Percentiles rank a stretch among this genome's conserved stretches.
Conservation (phyloP, 2,888 invertebrate genomes). For the Dyspetes luteomarginatus region DNA sequence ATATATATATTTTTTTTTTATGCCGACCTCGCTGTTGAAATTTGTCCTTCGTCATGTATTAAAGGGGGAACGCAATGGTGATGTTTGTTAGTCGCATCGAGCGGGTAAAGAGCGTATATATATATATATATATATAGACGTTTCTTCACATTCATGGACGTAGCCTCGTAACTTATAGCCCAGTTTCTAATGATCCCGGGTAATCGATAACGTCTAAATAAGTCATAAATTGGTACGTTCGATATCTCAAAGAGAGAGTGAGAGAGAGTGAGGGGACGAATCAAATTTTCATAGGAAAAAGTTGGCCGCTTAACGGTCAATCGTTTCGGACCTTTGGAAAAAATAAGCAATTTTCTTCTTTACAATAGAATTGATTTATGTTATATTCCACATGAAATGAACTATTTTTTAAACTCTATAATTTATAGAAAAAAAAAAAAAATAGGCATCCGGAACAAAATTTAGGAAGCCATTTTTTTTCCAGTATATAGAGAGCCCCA, state of each 20-base stretch:
- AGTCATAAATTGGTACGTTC: conserved; percentile 71
- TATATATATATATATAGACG: neutral
- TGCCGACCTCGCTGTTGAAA: conserved; percentile 44
- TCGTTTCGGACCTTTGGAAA: conserved; percentile 27
- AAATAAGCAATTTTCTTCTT: conserved; percentile 23
- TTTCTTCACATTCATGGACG: conserved; percentile 45
- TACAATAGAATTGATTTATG: neutral
- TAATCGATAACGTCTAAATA: conserved; percentile 76
- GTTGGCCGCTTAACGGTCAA: conserved; percentile 44
- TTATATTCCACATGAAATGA: no score
- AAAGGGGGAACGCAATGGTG: neutral
- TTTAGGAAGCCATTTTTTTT: no score
- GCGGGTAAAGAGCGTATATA: neutral
- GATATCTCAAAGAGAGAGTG: conserved; percentile 52
- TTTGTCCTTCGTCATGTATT: conserved; percentile 54
- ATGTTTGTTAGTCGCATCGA: conserved; percentile 1
- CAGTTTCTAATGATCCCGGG: conserved; percentile 69
- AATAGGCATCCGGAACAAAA: no score
- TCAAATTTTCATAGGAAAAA: conserved; percentile 8
- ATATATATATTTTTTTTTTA: neutral
- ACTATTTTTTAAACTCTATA: no score
- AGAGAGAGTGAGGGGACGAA: conserved; percentile 9
- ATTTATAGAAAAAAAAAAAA: no score
- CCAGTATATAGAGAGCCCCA: no score
- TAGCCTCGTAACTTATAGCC: conserved; percentile 63